Percentiles rank a stretch among this genome's conserved stretches.
Conservation (phyloP, 2,888 invertebrate genomes). For the Ochropacha duplaris region DNA sequence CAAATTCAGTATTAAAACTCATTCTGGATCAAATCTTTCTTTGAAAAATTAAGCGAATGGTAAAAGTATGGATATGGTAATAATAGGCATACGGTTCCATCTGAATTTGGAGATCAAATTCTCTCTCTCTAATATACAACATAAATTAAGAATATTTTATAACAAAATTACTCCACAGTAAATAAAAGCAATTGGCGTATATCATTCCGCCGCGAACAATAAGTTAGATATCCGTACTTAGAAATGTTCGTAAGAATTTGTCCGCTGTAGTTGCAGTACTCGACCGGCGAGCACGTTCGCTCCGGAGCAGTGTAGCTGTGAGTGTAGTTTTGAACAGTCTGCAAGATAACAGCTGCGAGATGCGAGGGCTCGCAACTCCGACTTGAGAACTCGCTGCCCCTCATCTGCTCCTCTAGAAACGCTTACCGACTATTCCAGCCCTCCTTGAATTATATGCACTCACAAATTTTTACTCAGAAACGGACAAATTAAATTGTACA, state of each 20-base stretch:
- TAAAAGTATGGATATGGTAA: no score
- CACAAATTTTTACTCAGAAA: conserved; percentile 14
- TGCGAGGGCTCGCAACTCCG: conserved; percentile 26
- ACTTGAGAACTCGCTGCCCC: conserved; percentile 33
- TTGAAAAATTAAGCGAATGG: no score
- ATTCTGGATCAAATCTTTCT: no score
- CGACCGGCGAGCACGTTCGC: conserved; percentile 37
- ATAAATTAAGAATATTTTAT: no score
- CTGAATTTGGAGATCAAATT: no score
- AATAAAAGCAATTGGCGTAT: background rate
- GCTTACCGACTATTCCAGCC: conserved; percentile 30
- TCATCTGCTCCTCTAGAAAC: conserved; percentile 30
- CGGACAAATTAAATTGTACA: conserved; percentile 13
- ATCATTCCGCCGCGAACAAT: background rate
- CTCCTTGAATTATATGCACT: conserved; percentile 26
- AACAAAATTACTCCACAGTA: background rate
- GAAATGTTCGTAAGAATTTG: conserved; percentile 28
- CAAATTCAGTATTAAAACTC: no score
- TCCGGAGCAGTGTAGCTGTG: conserved; percentile 41
- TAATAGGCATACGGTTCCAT: no score
- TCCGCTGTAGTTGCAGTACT: conserved; percentile 24
- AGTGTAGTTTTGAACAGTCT: conserved; percentile 42
- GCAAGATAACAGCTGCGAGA: conserved; percentile 49
- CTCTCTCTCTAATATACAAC: no score
- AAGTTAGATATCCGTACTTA: conserved; percentile 6